phyloP scores from a whole-genome alignment of 1,140 invertebrate genomes.

The Aleiodes sp. region DNA sequence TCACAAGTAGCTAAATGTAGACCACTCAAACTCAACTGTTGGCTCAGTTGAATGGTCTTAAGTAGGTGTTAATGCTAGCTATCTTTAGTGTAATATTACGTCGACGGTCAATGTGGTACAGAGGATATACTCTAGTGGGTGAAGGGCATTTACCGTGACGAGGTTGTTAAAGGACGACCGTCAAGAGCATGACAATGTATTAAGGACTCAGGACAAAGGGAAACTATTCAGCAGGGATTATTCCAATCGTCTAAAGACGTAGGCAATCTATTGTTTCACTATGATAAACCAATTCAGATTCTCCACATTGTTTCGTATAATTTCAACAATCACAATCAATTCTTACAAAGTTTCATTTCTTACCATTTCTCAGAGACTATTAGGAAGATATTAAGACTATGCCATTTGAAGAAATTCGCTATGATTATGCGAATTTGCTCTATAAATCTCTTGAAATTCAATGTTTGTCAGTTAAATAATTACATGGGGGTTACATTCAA shows the following conservation, averaged over 20 bases:
- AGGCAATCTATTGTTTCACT: slow-evolving; percentile 55
- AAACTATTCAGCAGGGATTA: slow-evolving; percentile 59
- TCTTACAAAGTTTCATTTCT: too few relatives aligned
- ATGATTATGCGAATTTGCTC: too few relatives aligned
- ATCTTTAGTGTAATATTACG: slow-evolving; percentile 36
- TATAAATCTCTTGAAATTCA: slow-evolving; percentile 1
- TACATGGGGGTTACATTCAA: slow-evolving; percentile 43
- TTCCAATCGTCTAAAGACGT: slow-evolving; percentile 54
- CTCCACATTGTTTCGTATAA: slow-evolving; percentile 8
- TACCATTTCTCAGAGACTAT: too few relatives aligned
- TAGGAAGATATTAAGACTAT: too few relatives aligned
- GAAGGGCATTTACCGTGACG: slow-evolving; percentile 20
- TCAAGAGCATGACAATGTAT: slow-evolving; percentile 37
- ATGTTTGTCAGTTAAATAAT: slow-evolving; percentile 51
- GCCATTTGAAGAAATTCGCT: too few relatives aligned
- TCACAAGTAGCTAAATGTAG: too few relatives aligned
- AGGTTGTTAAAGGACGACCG: slow-evolving; percentile 35
- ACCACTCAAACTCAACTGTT: slow-evolving; percentile 8
- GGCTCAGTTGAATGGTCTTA: slow-evolving; percentile 35
- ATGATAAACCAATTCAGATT: slow-evolving; percentile 48
- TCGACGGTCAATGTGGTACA: neutral
- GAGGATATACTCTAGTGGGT: neutral
- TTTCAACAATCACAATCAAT: too few relatives aligned
- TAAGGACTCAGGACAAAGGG: slow-evolving; percentile 32
- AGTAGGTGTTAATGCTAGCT: slow-evolving; percentile 59